Base-by-base conservation (phyloP, 1,140 invertebrate genomes). In the Meteorus sp. region DNA sequence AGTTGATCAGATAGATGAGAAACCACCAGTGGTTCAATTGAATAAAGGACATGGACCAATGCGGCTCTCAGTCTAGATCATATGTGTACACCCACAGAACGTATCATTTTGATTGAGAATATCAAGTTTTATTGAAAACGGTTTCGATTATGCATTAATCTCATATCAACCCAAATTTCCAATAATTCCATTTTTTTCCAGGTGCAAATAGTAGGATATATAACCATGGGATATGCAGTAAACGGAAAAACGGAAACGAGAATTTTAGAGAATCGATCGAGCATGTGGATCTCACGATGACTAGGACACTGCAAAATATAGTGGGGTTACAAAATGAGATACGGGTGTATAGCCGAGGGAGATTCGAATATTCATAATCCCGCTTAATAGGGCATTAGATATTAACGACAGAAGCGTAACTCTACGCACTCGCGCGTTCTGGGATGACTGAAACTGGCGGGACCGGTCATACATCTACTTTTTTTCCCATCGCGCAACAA, bases 301-400 rank as follows among this genome's bases (percentile, higher is more conserved):
- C n/a, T 1, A 7, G 37, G 25, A 52, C 37, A 44, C 19, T 37
- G 23, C 37, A 41, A 53, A 51, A 58, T 47, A 23, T 33, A 41
- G n/a, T 19, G 13, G 27, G 56, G 25, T 33, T 50, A 35, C 29
- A 53, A 52, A 51, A 23, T n/a, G n/a, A n/a, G 47, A 52, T 33
- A 52, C 47, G 43, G 45, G 37, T 29, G 33, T n/a, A n/a, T n/a
- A n/a, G n/a, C n/a, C 20, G 48, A 25, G 43, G 23, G 43, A 55
- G 56, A 53, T 59, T 61, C 54, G 61, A 64, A 60, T 64, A 63
- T 65, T 62, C 57, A 64, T 67, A 64, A 62, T 62, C 60, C 29
- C 17, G 43, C 52, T 67, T 62, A 63, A 63, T 62, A 55, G 63
- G 59, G 56, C 53, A 66, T 66, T 61, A 66, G 53, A 43, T 56